Percentiles rank a stretch among this genome's conserved stretches.
phyloP scores from a whole-genome alignment of 2,113 vertebrate genomes.

The Cairina moschata region DNA sequence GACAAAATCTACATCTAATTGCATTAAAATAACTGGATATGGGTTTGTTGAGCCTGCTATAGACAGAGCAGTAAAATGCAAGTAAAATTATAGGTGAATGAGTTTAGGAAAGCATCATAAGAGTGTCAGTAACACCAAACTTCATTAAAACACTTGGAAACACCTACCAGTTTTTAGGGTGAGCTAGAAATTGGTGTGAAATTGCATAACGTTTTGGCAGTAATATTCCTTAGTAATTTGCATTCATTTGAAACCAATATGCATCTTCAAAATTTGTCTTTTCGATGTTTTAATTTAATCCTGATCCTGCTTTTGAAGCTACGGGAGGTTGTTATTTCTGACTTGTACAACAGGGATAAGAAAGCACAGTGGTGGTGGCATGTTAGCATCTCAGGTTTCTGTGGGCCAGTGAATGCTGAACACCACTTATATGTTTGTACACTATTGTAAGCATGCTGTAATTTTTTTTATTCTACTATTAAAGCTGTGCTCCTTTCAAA shows the following conservation, averaged over 20 bases:
- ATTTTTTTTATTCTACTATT: not conserved
- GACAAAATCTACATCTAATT: not conserved
- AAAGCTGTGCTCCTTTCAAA: not conserved
- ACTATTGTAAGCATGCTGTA: not conserved
- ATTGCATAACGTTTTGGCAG: not conserved
- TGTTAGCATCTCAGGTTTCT: accelerated
- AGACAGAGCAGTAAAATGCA: not conserved
- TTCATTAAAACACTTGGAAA: not conserved
- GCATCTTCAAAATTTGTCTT: not conserved
- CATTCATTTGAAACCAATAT: not conserved
- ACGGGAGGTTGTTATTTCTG: not conserved
- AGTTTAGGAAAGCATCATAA: not conserved
- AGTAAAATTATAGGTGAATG: not conserved
- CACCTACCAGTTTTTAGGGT: not conserved
- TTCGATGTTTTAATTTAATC: not conserved
- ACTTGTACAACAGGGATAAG: not conserved
- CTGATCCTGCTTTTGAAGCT: not conserved
- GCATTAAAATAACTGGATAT: not conserved
- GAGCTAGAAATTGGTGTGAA: not conserved
- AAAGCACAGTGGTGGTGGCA: not conserved
- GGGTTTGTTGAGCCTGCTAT: not conserved
- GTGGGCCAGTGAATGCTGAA: not conserved
- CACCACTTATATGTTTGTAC: not conserved
- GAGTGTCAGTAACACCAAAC: not conserved
- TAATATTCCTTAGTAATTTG: not conserved